Conservation (phyloP, 2,113 vertebrate species). For the Phycodurus eques region DNA sequence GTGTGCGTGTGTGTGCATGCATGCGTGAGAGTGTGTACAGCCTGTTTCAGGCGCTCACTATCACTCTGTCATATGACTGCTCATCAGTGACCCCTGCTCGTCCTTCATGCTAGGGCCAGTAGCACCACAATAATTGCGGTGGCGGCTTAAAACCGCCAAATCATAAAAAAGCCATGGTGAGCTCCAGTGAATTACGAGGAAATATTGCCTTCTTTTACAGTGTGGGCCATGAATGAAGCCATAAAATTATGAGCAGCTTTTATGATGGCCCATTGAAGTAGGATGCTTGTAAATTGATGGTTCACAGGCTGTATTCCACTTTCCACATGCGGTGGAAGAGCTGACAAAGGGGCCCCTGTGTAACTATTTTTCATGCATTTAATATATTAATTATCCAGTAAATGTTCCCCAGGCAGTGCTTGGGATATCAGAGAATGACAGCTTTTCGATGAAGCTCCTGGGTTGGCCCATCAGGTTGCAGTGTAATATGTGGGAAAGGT, state of each 20-base stretch:
- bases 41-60: background rate
- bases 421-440: constrained; percentile 93
- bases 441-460: constrained; percentile 89
- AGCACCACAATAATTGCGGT: constrained; percentile 68
- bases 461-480: constrained; percentile 91
- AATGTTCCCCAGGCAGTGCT: constrained; percentile 99
- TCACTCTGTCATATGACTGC: constrained; percentile 41
- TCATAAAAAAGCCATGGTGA: constrained; percentile 73
- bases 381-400: constrained; percentile 99
- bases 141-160: constrained; percentile 74
- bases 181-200: constrained; percentile 83
- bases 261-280: constrained; percentile 98
- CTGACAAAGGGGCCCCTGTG: constrained; percentile 82
- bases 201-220: constrained; percentile 98
- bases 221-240: constrained; percentile 98
- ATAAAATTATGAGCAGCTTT: constrained; percentile 99
- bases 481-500: constrained; percentile 98
- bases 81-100: constrained; percentile 62
- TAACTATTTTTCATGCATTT: constrained; percentile 99
- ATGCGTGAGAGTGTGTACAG: background rate
- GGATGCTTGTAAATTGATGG: constrained; percentile 99
- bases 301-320: constrained; percentile 95
- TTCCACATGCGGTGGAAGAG: constrained; percentile 75
- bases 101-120: constrained; percentile 79
- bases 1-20: background rate